Conservation (phyloP, 1,140 invertebrate species). For the Drosophila pandora region DNA sequence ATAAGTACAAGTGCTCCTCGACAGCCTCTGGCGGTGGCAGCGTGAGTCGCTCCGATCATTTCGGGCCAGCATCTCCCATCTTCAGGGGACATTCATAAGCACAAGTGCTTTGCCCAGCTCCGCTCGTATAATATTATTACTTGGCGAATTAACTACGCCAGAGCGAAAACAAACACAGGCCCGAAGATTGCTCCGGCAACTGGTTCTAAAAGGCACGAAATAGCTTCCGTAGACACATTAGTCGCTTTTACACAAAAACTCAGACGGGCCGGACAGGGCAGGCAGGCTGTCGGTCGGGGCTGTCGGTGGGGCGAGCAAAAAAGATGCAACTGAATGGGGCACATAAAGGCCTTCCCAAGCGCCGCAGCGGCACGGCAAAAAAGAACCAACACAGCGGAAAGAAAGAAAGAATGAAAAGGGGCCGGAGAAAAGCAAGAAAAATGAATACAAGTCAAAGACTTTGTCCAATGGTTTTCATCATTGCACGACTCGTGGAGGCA, state of each 20-base stretch:
- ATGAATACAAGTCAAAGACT: slow-evolving; percentile 81
- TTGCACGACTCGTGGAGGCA: slow-evolving; percentile 72
- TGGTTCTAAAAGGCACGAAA: slow-evolving; percentile 80
- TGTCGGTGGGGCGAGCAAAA: slow-evolving; percentile 32
- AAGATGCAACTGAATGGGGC: slow-evolving; percentile 64
- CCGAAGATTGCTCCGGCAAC: slow-evolving; percentile 51
- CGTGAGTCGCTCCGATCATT: slow-evolving; percentile 30
- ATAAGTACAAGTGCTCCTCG: slow-evolving; percentile 52
- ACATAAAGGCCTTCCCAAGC: slow-evolving; percentile 60
- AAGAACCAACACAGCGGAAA: slow-evolving; percentile 32
- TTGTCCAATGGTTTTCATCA: slow-evolving; percentile 80
- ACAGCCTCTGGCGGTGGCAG: slow-evolving; percentile 16
- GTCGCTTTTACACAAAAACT: slow-evolving; percentile 79
- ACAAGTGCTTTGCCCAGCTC: slow-evolving; percentile 49
- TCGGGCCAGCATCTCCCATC: slow-evolving; percentile 1
- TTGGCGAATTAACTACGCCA: slow-evolving; percentile 78
- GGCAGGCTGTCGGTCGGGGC: not conserved
- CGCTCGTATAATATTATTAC: slow-evolving; percentile 76
- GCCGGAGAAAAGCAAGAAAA: slow-evolving; percentile 66
- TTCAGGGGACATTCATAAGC: slow-evolving; percentile 64
- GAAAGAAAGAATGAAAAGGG: slow-evolving; percentile 52
- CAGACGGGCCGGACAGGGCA: slow-evolving; percentile 47
- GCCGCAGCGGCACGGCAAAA: slow-evolving; percentile 41
- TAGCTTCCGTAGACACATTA: slow-evolving; percentile 83
- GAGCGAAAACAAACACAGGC: slow-evolving; percentile 44